Evolutionary conservation across 2,113 vertebrate species (phyloP).

Genomic region (Bos javanicus): DNA sequence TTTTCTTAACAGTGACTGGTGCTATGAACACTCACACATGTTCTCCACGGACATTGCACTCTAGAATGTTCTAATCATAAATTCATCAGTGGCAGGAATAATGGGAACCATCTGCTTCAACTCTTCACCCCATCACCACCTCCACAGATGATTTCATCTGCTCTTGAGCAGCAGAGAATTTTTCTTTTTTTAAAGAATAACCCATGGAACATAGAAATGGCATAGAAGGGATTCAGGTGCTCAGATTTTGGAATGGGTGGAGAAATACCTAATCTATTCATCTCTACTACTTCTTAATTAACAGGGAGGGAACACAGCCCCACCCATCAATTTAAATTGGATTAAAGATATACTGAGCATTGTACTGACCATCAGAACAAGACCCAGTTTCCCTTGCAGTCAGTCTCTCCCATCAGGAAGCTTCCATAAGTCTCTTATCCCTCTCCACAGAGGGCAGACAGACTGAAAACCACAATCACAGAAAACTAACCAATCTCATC

Average conservation of each 20-base stretch:
- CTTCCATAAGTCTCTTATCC: neutral
- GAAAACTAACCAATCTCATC: too few relatives aligned
- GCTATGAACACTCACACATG: neutral
- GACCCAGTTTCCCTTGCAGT: neutral
- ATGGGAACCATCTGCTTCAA: neutral
- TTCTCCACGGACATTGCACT: neutral
- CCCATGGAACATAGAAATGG: neutral
- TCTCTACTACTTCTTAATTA: neutral
- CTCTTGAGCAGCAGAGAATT: neutral
- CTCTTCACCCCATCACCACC: neutral
- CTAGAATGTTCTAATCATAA: neutral
- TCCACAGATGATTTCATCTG: neutral
- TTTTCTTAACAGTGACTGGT: neutral
- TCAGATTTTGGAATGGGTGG: neutral
- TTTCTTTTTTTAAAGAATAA: neutral
- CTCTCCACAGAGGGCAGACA: neutral
- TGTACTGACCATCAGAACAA: neutral
- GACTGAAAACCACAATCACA: neutral
- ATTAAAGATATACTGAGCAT: neutral
- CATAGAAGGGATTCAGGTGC: neutral
- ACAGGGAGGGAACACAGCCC: neutral
- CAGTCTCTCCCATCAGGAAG: neutral
- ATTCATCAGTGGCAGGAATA: neutral
- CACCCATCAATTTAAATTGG: neutral
- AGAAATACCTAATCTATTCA: neutral